Evolutionary conservation across 2,888 invertebrate genomes (phyloP).

Genomic region (Imbricaverruca yamaguchii): DNA sequence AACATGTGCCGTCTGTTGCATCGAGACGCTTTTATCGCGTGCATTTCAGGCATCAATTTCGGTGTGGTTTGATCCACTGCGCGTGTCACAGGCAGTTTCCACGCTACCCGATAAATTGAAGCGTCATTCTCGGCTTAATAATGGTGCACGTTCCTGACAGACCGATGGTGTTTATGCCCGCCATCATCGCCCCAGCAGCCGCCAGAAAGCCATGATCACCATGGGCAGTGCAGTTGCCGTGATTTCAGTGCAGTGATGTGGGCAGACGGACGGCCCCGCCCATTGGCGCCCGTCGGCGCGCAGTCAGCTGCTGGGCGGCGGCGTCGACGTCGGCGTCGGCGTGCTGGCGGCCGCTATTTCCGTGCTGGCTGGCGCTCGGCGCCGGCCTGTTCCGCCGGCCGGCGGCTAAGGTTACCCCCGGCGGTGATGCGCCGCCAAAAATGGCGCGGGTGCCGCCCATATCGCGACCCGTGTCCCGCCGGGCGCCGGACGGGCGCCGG

Average conservation of each 20-base stretch:
- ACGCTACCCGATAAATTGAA: too few species aligned
- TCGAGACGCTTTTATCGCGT: too few species aligned
- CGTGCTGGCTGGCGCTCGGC: background rate
- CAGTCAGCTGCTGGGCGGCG: background rate
- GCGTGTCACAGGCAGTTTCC: too few species aligned
- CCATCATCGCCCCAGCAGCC: too few species aligned
- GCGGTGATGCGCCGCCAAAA: background rate
- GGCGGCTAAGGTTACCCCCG: constrained; percentile 10
- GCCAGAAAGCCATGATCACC: too few species aligned
- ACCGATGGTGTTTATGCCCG: too few species aligned
- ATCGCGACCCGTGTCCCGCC: background rate
- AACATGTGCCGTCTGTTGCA: too few species aligned
- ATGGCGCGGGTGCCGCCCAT: background rate
- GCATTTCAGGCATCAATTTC: too few species aligned
- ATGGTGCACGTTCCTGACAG: too few species aligned
- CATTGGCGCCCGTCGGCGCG: background rate
- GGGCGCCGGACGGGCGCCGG: too few species aligned
- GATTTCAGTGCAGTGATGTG: background rate
- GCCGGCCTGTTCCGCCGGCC: background rate
- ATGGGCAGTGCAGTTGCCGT: background rate
- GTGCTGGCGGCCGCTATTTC: constrained; percentile 15
- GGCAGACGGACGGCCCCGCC: background rate
- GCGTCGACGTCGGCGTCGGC: background rate
- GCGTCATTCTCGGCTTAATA: too few species aligned
- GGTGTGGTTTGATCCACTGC: too few species aligned